These are phyloP conservation scores for Tenthredo notha DNA, from an alignment of 2,888 invertebrate species.

Conservation along the genomic window DNA sequence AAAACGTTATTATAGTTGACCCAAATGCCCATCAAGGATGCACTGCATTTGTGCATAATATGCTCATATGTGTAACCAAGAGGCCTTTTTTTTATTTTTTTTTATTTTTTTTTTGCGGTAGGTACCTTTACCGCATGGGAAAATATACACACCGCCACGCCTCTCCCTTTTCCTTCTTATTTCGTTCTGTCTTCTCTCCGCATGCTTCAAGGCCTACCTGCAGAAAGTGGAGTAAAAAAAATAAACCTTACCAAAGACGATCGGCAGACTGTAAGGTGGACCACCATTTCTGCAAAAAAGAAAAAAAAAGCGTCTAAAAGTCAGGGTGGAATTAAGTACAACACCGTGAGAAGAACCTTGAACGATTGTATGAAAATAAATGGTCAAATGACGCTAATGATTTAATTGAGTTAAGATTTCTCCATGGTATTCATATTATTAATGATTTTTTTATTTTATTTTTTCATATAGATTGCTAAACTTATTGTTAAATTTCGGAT, in stretches of 20 bases:
- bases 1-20: background rate
- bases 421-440: background rate
- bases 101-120: background rate
- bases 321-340: background rate
- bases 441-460: too few relatives aligned
- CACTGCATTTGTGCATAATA: background rate
- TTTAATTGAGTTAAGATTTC: background rate
- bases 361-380: background rate
- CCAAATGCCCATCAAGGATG: constrained; percentile 17
- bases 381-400: background rate
- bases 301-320: background rate
- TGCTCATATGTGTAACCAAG: background rate
- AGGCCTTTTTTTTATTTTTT: background rate
- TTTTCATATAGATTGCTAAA: background rate
- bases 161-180: constrained; percentile 14
- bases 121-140: background rate
- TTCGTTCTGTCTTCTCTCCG: constrained; percentile 10
- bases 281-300: background rate
- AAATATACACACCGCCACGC: background rate
- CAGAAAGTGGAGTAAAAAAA: constrained; percentile 26
- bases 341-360: constrained; percentile 35
- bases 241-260: background rate
- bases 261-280: constrained; percentile 17
- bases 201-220: constrained; percentile 4
- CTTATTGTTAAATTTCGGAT: background rate